Conservation (phyloP, 2,888 invertebrate genomes). For the Autographa gamma region DNA sequence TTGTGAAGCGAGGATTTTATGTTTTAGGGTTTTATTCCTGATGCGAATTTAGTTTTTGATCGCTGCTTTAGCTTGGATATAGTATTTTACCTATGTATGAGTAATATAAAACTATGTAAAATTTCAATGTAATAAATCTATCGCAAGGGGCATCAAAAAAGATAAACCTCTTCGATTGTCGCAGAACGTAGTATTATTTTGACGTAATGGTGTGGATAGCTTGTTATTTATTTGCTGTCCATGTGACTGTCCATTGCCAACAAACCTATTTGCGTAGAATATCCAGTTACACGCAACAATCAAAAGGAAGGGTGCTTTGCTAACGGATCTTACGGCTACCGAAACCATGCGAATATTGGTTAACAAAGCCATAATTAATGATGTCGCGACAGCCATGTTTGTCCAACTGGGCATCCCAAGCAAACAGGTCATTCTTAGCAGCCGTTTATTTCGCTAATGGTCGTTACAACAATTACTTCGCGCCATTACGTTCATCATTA, state of each 20-base stretch:
- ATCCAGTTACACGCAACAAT: constrained; percentile 40
- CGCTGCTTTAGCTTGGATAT: too few relatives aligned
- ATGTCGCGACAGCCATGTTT: constrained; percentile 79
- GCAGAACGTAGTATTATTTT: background rate
- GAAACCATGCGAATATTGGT: constrained; percentile 65
- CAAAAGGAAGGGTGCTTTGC: constrained; percentile 50
- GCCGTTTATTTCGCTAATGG: constrained; percentile 76
- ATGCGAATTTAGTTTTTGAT: background rate
- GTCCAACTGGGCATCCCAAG: constrained; percentile 77
- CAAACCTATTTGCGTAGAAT: constrained; percentile 1
- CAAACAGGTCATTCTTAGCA: constrained; percentile 81
- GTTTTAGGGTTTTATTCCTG: constrained; percentile 42
- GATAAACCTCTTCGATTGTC: too few relatives aligned
- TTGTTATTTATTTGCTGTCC: background rate
- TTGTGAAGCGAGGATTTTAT: constrained; percentile 23
- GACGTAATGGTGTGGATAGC: background rate
- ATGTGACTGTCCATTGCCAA: background rate
- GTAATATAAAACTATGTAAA: too few relatives aligned
- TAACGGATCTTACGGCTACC: constrained; percentile 46
- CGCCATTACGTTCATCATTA: constrained; percentile 85
- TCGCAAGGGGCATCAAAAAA: too few relatives aligned
- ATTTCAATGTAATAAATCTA: too few relatives aligned
- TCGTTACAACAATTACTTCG: constrained; percentile 79
- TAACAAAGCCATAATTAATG: constrained; percentile 81
- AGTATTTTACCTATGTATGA: too few relatives aligned